Evolutionary conservation across 2,113 vertebrate species (phyloP), one percentile per base, ranked within the genome.

Genomic region (Cynopterus brachyotis): DNA sequence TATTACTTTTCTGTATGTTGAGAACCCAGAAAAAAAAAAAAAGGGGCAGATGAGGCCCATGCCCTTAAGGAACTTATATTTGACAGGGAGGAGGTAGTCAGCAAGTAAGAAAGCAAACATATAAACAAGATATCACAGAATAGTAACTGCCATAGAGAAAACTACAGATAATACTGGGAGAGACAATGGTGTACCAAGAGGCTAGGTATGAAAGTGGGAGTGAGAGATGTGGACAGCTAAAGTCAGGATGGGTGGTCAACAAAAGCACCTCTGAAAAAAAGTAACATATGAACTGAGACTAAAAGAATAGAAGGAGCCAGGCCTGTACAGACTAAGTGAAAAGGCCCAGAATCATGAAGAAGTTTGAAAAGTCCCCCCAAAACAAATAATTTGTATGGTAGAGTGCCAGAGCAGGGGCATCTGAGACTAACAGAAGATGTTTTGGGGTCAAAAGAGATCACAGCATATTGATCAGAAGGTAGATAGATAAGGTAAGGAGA

Each of bases 371-470:
- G 26, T n/a, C n/a, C n/a, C n/a, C 32, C 35, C 10, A 82, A 47
- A n/a, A 4, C 47, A 55, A 42, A 37, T 2, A 45, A 5, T 1
- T 35, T 66, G 2, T 1, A 0, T 10, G 16, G 70, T 3, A 90
- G 35, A 87, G 10, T 19, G 6, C 3, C 13, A 16, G 40, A 72
- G 24, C 5, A 60, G n/a, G 26, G 11, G 1, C 11, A 64, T 15
- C 26, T 42, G 60, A 91, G 30, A 5, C 13, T 11, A 13, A 40
- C 0, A 9, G 1, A 5, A 59, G 11, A n/a, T 42, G 5, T 45
- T 64, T 55, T 28, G 12, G 10, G 78, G 6, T 30, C 24, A 62
- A 26, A 57, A 47, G 45, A 40, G 37, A 17, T 57, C 13, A 62
- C 1, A 57, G 19, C 0, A 19, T 15, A 30, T 11, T 24, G 37